Conservation (phyloP, 2,888 invertebrate genomes). For the Xestia c-nigrum region DNA sequence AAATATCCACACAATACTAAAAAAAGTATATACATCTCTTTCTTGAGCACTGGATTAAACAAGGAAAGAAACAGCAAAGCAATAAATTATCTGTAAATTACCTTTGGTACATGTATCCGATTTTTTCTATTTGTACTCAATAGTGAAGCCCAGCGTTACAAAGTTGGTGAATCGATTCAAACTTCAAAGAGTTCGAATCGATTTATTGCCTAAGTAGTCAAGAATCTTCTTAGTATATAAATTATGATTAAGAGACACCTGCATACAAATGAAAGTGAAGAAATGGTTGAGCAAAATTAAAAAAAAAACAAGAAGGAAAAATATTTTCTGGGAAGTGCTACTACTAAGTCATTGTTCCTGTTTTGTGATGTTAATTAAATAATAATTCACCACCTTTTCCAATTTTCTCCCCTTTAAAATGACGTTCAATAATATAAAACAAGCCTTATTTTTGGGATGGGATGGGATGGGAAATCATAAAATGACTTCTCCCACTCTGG, state of each 20-base stretch:
- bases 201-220: neutral
- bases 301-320: neutral
- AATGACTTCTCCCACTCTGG: too few species aligned
- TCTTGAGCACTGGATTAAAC: slow-evolving; percentile 24
- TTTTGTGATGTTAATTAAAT: neutral
- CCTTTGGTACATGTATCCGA: slow-evolving; percentile 60
- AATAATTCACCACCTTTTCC: too few species aligned
- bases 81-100: slow-evolving; percentile 66
- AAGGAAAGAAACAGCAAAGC: slow-evolving; percentile 53
- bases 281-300: neutral
- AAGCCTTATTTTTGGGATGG: too few species aligned
- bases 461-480: too few species aligned
- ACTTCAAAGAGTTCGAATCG: neutral
- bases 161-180: slow-evolving; percentile 27
- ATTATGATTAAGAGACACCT: too few species aligned
- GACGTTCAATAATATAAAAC: neutral
- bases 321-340: neutral
- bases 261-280: too few species aligned
- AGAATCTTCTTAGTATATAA: neutral
- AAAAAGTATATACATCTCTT: slow-evolving; percentile 36
- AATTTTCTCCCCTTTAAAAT: neutral
- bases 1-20: slow-evolving; percentile 3
- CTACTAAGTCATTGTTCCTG: too few species aligned
- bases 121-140: slow-evolving; percentile 52
- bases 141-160: slow-evolving; percentile 47